Base-by-base conservation (phyloP, 37 sponge, comb jelly and placozoan genomes). In the Aplysina aerophoba region DNA sequence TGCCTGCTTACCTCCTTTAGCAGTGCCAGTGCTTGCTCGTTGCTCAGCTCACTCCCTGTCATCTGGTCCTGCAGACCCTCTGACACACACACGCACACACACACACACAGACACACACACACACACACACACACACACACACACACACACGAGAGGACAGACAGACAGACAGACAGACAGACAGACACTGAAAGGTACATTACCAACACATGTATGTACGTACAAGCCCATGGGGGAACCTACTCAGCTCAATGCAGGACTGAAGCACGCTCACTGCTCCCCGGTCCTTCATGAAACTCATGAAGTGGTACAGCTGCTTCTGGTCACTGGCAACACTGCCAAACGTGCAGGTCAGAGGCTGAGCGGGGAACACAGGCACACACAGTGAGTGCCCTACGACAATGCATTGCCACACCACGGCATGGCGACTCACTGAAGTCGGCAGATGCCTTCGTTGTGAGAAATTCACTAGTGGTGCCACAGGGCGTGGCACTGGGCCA, bases 271-370 rank as follows among this genome's bases (percentile, higher is more conserved):
- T 35, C 20, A 93, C 65, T 38, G 57, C 81, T 20, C 84, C 78
- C 44, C 34, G 54, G 15, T 64, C 17, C 83, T 89, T 89, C 81
- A 93, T 74, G 82, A 81, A 93, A 55, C 84, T 55, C 84, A 93
- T 93, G 82, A 93, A 93, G 44, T 41, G 58, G 59, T 89, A 89
- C 55, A 93, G 83, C 27, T 78, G 40, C 37, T 77, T 35, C 28
- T 79, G 81, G 30, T 75, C 54, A 62, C 28, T 62, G 24, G 28
- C 24, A 62, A 44, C 50, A 44, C 50, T 8, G 3, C 50, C 50
- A 44, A 44, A 44, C 8, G 50, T 44, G 50, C 50, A 44, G 50
- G 50, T 8, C 8, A 44, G 50, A 8, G 50, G 50, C 50, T 44
- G 50, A 8, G 8, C 50, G 8, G 50, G 50, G 50, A 44, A 44